Conservation (phyloP, 2,888 invertebrate genomes). For the Brachyopa scutellaris region DNA sequence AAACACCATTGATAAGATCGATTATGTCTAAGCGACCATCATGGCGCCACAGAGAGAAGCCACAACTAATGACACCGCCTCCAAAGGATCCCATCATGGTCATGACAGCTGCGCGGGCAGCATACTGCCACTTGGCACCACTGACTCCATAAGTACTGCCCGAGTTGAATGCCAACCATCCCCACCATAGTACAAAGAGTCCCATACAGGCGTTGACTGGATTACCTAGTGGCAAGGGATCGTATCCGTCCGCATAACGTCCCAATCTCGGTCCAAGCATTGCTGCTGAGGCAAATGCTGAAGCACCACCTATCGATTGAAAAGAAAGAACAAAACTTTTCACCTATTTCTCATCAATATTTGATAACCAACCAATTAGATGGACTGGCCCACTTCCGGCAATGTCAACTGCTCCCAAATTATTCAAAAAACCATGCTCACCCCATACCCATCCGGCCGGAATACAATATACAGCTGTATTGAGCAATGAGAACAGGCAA, state of each 20-base stretch:
- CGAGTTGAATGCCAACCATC: constrained; percentile 97
- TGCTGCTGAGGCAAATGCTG: constrained; percentile 93
- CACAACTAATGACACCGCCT: constrained; percentile 87
- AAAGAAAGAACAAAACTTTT: neutral
- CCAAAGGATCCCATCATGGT: constrained; percentile 96
- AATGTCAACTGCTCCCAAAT: constrained; percentile 94
- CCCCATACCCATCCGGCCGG: constrained; percentile 98
- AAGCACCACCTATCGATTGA: constrained; percentile 84
- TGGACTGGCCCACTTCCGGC: constrained; percentile 96
- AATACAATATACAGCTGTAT: constrained; percentile 94
- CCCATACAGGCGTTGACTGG: constrained; percentile 96
- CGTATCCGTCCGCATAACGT: constrained; percentile 89
- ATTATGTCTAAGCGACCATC: constrained; percentile 90
- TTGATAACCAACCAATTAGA: constrained; percentile 85
- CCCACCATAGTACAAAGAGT: constrained; percentile 97
- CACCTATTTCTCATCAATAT: neutral
- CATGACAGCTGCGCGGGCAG: constrained; percentile 93
- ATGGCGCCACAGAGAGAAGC: constrained; percentile 86
- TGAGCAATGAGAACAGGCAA: constrained; percentile 93
- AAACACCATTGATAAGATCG: constrained; percentile 93
- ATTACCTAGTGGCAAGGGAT: constrained; percentile 90
- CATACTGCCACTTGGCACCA: constrained; percentile 95
- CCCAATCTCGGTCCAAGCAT: constrained; percentile 95
- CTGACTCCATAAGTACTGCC: constrained; percentile 92
- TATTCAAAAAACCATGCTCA: constrained; percentile 91